phyloP scores from a whole-genome alignment of 2,797 vertebrate genomes.

The Iguana delicatissima region DNA sequence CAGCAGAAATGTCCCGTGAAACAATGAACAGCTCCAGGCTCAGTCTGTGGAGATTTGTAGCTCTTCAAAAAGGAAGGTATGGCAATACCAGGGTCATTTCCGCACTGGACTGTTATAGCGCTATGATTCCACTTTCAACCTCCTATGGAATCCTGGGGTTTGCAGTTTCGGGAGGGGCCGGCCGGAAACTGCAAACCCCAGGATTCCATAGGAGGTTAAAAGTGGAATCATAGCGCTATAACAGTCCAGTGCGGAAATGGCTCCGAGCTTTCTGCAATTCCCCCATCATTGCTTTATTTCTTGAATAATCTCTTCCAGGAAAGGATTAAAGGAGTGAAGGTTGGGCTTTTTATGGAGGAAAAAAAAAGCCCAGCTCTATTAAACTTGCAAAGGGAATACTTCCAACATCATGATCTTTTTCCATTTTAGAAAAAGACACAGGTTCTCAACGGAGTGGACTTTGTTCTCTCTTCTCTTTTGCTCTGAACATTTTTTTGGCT shows the following conservation, averaged over 20 bases:
- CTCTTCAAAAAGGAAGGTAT: neutral
- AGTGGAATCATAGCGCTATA: too few species aligned
- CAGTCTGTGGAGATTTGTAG: neutral
- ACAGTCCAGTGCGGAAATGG: too few species aligned
- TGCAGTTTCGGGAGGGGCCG: too few species aligned
- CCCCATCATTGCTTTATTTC: neutral
- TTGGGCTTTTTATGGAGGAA: neutral
- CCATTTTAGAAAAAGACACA: neutral
- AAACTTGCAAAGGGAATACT: neutral
- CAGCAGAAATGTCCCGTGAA: neutral
- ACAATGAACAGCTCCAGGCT: neutral
- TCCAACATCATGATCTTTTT: neutral
- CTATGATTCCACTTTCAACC: too few species aligned
- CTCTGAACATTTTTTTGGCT: neutral
- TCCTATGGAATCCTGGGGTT: too few species aligned
- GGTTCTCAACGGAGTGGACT: neutral
- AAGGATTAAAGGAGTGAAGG: neutral
- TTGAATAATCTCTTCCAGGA: neutral
- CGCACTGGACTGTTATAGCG: too few species aligned
- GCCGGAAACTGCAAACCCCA: too few species aligned
- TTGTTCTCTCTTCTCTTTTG: neutral
- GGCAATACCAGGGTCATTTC: neutral
- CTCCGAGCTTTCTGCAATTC: accelerated
- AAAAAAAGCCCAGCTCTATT: neutral
- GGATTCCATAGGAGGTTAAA: too few species aligned